A percentile compares a stretch with the other conserved stretches of the same genome.
Conservation (phyloP, 92 coral and sea anemone species). For the Micromussa lordhowensis region DNA sequence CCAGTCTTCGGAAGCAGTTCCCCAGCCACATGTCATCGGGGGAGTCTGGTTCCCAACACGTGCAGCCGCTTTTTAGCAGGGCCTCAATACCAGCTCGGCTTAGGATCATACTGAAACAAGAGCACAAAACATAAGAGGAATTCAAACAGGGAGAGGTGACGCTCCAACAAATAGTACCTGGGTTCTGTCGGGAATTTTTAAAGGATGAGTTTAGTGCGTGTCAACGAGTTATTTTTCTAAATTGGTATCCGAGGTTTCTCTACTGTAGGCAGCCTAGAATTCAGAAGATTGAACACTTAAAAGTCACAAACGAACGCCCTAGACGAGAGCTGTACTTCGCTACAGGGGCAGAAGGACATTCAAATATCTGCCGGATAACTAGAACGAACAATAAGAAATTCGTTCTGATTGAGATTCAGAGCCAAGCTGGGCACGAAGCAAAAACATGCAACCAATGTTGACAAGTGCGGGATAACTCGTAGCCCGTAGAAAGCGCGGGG, state of each 20-base stretch:
- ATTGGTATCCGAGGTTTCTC: no score
- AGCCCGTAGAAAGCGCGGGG: no score
- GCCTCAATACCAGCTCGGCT: constrained; percentile 89
- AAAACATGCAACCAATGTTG: no score
- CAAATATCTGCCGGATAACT: no score
- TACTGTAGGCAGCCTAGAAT: not conserved
- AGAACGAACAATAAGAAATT: not conserved
- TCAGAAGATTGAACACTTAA: not conserved
- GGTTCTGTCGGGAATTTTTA: not conserved
- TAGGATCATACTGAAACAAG: constrained; percentile 81
- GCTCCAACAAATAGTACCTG: not conserved
- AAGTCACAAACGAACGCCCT: not conserved
- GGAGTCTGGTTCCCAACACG: constrained; percentile 84
- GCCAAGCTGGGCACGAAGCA: not conserved
- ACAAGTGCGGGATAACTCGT: not conserved
- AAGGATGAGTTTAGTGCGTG: no score
- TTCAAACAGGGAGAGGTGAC: not conserved
- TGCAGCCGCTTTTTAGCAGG: constrained; percentile 76
- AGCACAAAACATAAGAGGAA: not conserved
- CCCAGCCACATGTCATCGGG: constrained; percentile 99
- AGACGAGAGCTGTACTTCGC: not conserved
- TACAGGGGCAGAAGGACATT: not conserved
- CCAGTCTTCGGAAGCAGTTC: constrained; percentile 87
- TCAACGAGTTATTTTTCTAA: no score
- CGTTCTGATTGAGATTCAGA: not conserved